These are phyloP conservation scores for Chaetura pelagica DNA, from an alignment of 2,113 vertebrate genomes.

Conservation along the genomic window DNA sequence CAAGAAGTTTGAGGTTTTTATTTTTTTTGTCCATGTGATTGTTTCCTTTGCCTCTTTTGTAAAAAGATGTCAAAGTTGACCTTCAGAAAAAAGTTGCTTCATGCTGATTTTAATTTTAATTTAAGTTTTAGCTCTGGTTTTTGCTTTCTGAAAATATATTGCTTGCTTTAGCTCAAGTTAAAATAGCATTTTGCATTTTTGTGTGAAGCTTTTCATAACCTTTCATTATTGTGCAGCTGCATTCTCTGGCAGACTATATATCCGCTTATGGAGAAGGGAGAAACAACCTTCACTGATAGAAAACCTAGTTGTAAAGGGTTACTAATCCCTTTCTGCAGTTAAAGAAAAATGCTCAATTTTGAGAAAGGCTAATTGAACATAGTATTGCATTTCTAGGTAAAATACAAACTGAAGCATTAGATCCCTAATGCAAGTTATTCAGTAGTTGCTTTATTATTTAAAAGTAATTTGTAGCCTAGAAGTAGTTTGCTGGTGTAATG, in stretches of 20 bases:
- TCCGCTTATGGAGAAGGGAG: not conserved
- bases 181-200: not conserved
- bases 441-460: not conserved
- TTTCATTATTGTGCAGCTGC: not conserved
- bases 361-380: not conserved
- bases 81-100: not conserved
- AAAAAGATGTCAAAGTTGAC: not conserved
- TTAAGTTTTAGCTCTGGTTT: not conserved
- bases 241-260: not conserved
- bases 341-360: not conserved
- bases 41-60: not conserved
- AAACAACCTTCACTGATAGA: not conserved
- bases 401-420: not conserved
- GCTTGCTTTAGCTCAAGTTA: not conserved
- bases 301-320: not conserved
- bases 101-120: not conserved
- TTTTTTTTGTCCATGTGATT: not conserved
- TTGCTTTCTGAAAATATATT: not conserved
- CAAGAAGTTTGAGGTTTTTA: not conserved
- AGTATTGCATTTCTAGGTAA: not conserved
- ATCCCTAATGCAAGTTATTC: not conserved
- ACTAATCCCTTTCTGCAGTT: not conserved
- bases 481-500: not conserved
- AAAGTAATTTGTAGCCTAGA: not conserved
- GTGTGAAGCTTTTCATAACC: not conserved